Percentiles rank a stretch among this genome's conserved stretches.
Evolutionary conservation across 2,797 vertebrate species (phyloP).

Genomic region (Buphagus erythrorhynchus): DNA sequence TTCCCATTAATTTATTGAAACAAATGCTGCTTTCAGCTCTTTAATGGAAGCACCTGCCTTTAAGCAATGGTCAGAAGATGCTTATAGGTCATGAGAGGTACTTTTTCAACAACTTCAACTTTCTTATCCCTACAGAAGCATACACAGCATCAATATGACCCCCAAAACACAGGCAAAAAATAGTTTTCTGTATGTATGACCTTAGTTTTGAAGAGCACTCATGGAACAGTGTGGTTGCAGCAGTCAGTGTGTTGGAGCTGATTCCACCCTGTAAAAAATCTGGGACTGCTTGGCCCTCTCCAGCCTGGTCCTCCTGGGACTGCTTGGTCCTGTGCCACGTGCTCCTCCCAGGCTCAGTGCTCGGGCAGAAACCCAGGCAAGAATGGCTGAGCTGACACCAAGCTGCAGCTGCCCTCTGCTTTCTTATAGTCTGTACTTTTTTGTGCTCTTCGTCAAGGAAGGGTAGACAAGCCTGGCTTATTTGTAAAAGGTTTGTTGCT

Average conservation of each 20-base stretch:
- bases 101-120: neutral
- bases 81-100: neutral
- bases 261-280: accelerated
- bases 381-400: neutral
- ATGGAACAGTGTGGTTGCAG: neutral
- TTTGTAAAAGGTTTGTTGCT: neutral
- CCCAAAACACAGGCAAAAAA: neutral
- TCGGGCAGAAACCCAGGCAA: neutral
- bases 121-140: neutral
- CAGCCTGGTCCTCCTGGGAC: neutral
- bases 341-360: neutral
- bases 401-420: neutral
- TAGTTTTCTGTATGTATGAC: accelerated
- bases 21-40: neutral
- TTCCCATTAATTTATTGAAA: neutral
- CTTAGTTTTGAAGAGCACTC: neutral
- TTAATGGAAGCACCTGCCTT: neutral
- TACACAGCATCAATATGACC: neutral
- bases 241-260: neutral
- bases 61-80: neutral
- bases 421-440: neutral
- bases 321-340: neutral
- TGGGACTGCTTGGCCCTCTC: neutral
- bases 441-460: neutral
- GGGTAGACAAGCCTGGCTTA: neutral